Evolutionary conservation across 2,888 invertebrate species (phyloP), one percentile per base, ranked within the genome.

Genomic region (Gerris lacustris): DNA sequence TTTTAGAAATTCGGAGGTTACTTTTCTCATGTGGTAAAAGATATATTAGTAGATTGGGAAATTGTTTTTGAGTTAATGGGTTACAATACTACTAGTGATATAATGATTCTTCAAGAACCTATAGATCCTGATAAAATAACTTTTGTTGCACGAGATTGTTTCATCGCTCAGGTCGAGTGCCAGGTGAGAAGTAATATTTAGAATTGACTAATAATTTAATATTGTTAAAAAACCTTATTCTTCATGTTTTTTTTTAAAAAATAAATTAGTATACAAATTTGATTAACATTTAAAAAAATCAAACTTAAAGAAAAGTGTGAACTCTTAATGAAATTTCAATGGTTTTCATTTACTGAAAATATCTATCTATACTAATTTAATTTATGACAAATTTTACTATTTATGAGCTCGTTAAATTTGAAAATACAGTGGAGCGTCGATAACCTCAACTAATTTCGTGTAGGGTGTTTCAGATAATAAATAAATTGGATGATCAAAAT

Each of bases 121-220:
- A 86, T 91, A 72, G 92, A 92, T 79, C 91, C 91, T 0, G 92
- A 92, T 80, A 86, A 86, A 80, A 89, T 91, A 5, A 86, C 88
- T 18, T 87, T 86, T 73, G 88, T 94, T 4, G 91, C 92, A 0
- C 84, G 90, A 70, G 94, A 94, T 80, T 91, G 92, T 17, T 85
- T 94, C 76, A 87, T 92, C 45, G 94, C 94, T 31, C 89, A 89
- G 80, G 90, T 91, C 66, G 94, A 94, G 82, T 93, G 93, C 78
- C 89, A 92, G 86, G 90, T 90, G 72, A 67, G 62, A 67, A 7
- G 9, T 66, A 66, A 31, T 31, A 31, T 31, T 31, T 31, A 31
- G 4, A 31, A n/a, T n/a, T n/a, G 62, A n/a, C 5, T 15, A 62
- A 62, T 15, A 62, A 62, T 62, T 63, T 67, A 68, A 69, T 69